phyloP scores from a whole-genome alignment of 53 echinoderm and acorn worm species.

The Echinarachnius parma region DNA sequence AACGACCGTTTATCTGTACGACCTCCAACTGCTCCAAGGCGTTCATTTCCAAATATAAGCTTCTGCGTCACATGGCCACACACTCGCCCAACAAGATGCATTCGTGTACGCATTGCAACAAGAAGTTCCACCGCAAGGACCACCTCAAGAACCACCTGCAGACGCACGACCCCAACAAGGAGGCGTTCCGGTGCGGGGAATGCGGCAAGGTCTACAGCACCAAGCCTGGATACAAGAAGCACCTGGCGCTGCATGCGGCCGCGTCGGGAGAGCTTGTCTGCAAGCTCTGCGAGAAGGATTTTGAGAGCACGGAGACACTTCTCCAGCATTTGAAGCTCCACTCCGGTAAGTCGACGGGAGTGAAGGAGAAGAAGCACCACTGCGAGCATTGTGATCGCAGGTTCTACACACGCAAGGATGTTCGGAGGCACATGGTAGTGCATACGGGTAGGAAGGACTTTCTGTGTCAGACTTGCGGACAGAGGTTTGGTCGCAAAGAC shows the following conservation, averaged over 20 bases:
- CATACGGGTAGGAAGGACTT: slow-evolving; percentile 99
- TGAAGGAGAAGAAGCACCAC: slow-evolving; percentile 93
- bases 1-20: slow-evolving; percentile 84
- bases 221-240: slow-evolving; percentile 98
- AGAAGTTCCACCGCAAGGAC: slow-evolving; percentile 98
- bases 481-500: slow-evolving; percentile 98
- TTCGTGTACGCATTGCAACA: slow-evolving; percentile 91
- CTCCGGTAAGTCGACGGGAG: slow-evolving; percentile 91
- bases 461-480: slow-evolving; percentile 95
- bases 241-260: slow-evolving; percentile 95
- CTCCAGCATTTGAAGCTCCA: slow-evolving; percentile 94
- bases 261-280: slow-evolving; percentile 94
- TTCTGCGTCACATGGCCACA: slow-evolving; percentile 95
- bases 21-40: slow-evolving; percentile 81
- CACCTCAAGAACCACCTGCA: slow-evolving; percentile 99
- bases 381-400: slow-evolving; percentile 93
- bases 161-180: slow-evolving; percentile 98
- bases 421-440: slow-evolving; percentile 96
- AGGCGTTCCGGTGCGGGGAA: slow-evolving; percentile 75
- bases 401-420: slow-evolving; percentile 99
- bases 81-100: slow-evolving; percentile 97
- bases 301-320: slow-evolving; percentile 83
- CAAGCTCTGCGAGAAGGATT: slow-evolving; percentile 95
- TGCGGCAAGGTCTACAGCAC: slow-evolving; percentile 99
- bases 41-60: slow-evolving; percentile 96